Conservation (phyloP, 2,797 vertebrate genomes). For the Balearica regulorum region DNA sequence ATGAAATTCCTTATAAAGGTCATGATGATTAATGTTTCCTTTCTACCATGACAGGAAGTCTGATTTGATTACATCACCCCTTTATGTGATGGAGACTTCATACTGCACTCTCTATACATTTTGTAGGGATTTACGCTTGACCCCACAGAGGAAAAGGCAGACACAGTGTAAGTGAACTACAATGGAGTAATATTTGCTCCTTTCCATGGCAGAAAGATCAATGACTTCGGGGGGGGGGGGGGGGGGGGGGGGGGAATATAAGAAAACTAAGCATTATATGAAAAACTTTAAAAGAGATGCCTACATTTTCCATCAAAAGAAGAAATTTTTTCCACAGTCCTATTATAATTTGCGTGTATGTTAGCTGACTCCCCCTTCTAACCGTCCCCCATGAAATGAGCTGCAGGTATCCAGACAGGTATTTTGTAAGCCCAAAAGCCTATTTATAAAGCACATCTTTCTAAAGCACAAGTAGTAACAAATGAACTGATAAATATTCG, state of each 20-base stretch:
- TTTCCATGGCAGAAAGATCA: neutral
- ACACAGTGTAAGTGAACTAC: neutral
- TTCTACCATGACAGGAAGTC: neutral
- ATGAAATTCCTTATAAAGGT: neutral
- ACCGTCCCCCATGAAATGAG: neutral
- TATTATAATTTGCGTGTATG: neutral
- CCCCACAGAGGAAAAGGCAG: neutral
- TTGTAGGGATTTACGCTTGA: neutral
- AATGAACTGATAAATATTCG: neutral
- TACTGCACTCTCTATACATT: neutral
- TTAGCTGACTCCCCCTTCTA: neutral
- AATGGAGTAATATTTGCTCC: neutral
- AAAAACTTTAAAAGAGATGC: neutral
- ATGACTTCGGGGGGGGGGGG: neutral
- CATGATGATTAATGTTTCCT: neutral
- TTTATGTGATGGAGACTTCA: neutral
- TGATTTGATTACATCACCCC: neutral
- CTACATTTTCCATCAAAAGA: neutral
- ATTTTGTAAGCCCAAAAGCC: neutral
- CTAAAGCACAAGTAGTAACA: neutral
- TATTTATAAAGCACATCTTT: neutral
- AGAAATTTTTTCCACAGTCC: neutral
- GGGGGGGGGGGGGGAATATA: neutral
- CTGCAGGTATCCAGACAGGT: neutral
- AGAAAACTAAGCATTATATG: neutral